Evolutionary conservation across 1,140 invertebrate species (phyloP), one percentile per base, ranked within the genome.

Genomic region (Drosophila navojoa): DNA sequence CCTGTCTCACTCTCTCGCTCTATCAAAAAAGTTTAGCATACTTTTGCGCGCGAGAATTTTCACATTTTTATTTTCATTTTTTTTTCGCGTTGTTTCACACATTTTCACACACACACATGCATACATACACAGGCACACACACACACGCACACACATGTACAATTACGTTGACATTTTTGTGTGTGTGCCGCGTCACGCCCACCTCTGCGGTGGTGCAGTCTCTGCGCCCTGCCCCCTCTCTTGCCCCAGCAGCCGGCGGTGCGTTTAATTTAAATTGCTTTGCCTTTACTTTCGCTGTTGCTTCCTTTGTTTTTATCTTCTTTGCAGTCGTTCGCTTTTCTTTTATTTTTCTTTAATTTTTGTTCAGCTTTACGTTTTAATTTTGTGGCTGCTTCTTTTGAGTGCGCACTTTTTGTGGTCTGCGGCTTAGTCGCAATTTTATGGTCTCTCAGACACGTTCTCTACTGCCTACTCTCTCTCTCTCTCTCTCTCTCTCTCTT

Each of bases 191-290:
- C 44, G n/a, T 15, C 35, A 27, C 49, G 35, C 38, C 29, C 25
- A 44, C n/a, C 5, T 27, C 16, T 25, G 25, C 5, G 27, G 27
- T 35, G 32, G 32, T 35, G 32, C 32, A 44, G 13, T 35, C 38
- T 25, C 44, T 13, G 22, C 38, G 22, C 27, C 32, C 16, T n/a
- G n/a, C n/a, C n/a, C n/a, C n/a, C n/a, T n/a, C 42, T 5, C 15
- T 52, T 7, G 25, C 25, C 27, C 22, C 6, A 25, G 29, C 27
- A 11, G 69, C 35, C 15, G 16, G 64, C 68, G 59, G 7, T 60
- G 76, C 80, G 72, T 82, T 84, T 84, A 85, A 85, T 85, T 85
- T 85, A 81, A 85, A 85, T 85, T 85, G 81, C 76, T 80, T 87
- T 81, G 74, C 58, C 74, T 49, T 77, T 13, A 22, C 40, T 49